Conservation (phyloP, 2,888 invertebrate genomes). For the Volucella inflata region DNA sequence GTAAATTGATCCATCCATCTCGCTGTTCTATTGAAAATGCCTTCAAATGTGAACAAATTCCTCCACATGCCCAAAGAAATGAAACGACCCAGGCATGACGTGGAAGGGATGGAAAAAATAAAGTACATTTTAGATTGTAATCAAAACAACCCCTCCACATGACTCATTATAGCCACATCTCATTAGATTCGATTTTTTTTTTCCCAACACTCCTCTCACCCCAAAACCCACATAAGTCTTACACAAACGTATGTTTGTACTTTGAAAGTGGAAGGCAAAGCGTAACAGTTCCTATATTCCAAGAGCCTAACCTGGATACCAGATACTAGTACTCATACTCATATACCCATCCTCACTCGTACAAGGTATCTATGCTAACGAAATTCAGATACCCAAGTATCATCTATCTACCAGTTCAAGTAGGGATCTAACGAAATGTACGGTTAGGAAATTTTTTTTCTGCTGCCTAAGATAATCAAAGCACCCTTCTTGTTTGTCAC, state of each 20-base stretch:
- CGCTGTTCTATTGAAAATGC: constrained; percentile 30
- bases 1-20: constrained; percentile 51
- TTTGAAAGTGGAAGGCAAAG: neutral
- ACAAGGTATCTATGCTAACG: constrained; percentile 46
- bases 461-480: neutral
- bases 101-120: constrained; percentile 32
- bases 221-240: neutral
- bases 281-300: neutral
- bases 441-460: neutral
- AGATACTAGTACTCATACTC: too few relatives aligned
- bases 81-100: neutral
- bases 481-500: constrained; percentile 2
- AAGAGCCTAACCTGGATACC: constrained; percentile 41
- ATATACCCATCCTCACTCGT: too few relatives aligned
- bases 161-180: constrained; percentile 61
- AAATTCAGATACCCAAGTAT: constrained; percentile 42
- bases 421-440: constrained; percentile 35
- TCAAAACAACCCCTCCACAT: constrained; percentile 36
- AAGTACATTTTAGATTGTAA: constrained; percentile 59
- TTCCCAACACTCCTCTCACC: neutral
- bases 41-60: constrained; percentile 9
- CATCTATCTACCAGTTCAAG: constrained; percentile 29
- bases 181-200: constrained; percentile 53
- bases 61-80: constrained; percentile 1
- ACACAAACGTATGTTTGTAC: neutral